Conservation (phyloP, 2,888 invertebrate species). For the Ichneumon xanthorius region DNA sequence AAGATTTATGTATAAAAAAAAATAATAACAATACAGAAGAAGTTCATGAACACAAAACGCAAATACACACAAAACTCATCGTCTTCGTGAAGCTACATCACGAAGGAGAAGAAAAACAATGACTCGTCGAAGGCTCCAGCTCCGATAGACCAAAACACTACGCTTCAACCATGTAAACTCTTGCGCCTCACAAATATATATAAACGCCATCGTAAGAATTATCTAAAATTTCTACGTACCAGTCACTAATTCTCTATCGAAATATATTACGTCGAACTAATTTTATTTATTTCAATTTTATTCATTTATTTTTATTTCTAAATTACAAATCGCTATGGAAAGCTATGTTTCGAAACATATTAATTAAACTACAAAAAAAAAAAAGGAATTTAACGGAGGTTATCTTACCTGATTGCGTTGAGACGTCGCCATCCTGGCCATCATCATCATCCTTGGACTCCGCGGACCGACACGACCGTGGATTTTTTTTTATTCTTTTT, state of each 20-base stretch:
- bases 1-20: constrained; percentile 21
- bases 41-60: not conserved
- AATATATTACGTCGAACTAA: constrained; percentile 16
- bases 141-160: constrained; percentile 24
- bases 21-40: constrained; percentile 20
- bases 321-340: constrained; percentile 47
- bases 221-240: constrained; percentile 43
- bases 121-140: constrained; percentile 41
- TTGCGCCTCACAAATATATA: constrained; percentile 32
- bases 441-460: constrained; percentile 39
- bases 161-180: constrained; percentile 34
- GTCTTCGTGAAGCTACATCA: not conserved
- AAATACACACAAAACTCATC: constrained; percentile 25
- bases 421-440: constrained; percentile 33
- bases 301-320: constrained; percentile 27
- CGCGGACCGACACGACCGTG: constrained; percentile 27
- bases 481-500: constrained; percentile 28
- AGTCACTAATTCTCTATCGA: constrained; percentile 51
- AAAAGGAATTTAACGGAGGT: not conserved
- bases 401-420: constrained; percentile 57
- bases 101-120: constrained; percentile 22
- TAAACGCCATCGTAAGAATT: constrained; percentile 13
- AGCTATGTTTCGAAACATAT: constrained; percentile 17
- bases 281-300: not conserved
- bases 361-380: constrained; percentile 39